phyloP scores from a whole-genome alignment of 2,113 vertebrate genomes.

The Gambusia holbrooki region DNA sequence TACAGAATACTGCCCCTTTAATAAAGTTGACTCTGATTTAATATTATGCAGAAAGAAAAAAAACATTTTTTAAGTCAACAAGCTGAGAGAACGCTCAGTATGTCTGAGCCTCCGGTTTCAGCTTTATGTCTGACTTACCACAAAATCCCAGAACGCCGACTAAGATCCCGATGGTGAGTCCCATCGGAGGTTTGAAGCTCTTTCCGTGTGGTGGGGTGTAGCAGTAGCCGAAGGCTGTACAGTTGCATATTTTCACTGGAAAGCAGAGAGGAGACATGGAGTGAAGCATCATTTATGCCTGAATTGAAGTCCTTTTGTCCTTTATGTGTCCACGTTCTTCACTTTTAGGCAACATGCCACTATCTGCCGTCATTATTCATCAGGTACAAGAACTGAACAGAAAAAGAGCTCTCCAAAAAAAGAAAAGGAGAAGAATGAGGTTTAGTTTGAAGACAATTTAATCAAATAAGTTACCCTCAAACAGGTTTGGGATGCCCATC shows the following conservation, averaged over 20 bases:
- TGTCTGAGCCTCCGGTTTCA: neutral
- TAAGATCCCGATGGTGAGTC: conserved; percentile 75
- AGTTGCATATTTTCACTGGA: conserved; percentile 81
- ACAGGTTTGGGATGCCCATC: conserved; percentile 63
- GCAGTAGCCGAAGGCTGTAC: conserved; percentile 81
- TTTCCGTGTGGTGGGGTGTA: conserved; percentile 50
- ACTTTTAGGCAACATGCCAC: too few relatives aligned
- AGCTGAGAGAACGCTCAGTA: too few relatives aligned
- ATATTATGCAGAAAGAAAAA: too few relatives aligned
- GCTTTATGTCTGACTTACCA: conserved; percentile 57
- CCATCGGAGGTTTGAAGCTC: conserved; percentile 11
- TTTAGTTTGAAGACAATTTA: neutral
- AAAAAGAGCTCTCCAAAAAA: neutral
- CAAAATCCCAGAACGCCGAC: conserved; percentile 71
- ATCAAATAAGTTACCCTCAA: conserved; percentile 70
- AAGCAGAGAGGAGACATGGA: neutral
- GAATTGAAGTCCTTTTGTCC: too few relatives aligned
- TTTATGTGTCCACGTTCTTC: too few relatives aligned
- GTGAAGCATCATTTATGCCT: neutral
- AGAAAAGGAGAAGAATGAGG: neutral
- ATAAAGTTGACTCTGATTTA: too few relatives aligned
- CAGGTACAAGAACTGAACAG: neutral
- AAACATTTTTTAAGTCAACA: too few relatives aligned
- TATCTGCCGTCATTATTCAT: too few relatives aligned
- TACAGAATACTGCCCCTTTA: too few relatives aligned